Evolutionary conservation across 1,140 invertebrate genomes (phyloP).

Genomic region (Plectus sambesii): DNA sequence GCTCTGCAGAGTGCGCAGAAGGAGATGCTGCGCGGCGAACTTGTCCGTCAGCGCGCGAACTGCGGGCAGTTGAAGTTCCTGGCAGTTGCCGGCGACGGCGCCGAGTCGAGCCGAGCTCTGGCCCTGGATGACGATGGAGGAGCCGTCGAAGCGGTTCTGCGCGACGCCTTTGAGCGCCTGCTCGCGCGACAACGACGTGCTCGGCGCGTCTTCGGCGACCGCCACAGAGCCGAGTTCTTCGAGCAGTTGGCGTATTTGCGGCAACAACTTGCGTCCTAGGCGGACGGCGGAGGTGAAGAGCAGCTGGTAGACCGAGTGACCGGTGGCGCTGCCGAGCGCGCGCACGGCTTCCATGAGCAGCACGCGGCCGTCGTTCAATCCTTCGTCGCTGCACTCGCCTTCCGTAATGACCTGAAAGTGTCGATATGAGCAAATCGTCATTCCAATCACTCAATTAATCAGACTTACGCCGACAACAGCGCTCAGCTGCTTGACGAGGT

Average conservation of each 20-base stretch:
- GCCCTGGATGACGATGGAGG: slow-evolving; percentile 11
- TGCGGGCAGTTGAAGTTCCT: neutral
- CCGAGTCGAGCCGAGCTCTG: too few species aligned
- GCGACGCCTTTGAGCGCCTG: slow-evolving; percentile 13
- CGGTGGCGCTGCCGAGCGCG: neutral
- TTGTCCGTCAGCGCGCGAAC: neutral
- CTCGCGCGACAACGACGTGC: slow-evolving; percentile 1
- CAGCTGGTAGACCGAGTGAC: slow-evolving; percentile 4
- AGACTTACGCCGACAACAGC: too few species aligned
- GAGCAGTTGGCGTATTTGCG: slow-evolving; percentile 1
- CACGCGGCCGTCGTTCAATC: slow-evolving; percentile 11
- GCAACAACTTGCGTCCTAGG: slow-evolving; percentile 3
- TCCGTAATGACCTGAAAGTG: neutral
- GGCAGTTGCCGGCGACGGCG: neutral
- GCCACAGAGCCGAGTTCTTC: slow-evolving; percentile 6
- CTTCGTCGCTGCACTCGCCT: neutral
- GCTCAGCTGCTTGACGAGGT: too few species aligned
- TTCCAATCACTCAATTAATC: too few species aligned
- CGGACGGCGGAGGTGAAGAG: neutral
- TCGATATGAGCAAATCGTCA: too few species aligned
- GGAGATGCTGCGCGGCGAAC: neutral
- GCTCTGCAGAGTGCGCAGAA: neutral
- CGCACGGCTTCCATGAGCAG: slow-evolving; percentile 9
- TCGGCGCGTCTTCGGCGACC: slow-evolving; percentile 5
- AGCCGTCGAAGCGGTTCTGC: neutral